These are phyloP conservation scores for Eupithecia insigniata DNA, from an alignment of 2,888 invertebrate species.

Conservation along the genomic window DNA sequence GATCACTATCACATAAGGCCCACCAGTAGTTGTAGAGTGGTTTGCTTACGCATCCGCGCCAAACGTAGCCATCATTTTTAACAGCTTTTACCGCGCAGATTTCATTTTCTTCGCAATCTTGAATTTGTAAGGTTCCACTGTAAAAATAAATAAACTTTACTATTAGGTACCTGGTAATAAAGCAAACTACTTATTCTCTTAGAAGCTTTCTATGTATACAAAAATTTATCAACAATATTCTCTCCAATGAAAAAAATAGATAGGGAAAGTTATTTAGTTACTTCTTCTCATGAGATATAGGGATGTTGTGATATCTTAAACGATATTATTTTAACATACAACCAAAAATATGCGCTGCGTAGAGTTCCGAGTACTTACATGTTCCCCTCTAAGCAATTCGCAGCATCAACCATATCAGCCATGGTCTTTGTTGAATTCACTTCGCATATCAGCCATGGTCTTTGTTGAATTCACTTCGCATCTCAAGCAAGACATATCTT, in stretches of 20 bases:
- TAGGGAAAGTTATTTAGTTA: neutral
- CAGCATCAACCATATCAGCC: slow-evolving; percentile 51
- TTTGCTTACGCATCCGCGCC: slow-evolving; percentile 67
- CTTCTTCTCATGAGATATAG: neutral
- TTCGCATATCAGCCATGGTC: slow-evolving; percentile 72
- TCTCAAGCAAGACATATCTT: slow-evolving; percentile 69
- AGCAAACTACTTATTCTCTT: neutral
- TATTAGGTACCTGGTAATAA: neutral
- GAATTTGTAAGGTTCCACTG: slow-evolving; percentile 58
- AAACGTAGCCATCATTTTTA: slow-evolving; percentile 63
- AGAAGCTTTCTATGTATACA: neutral
- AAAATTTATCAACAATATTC: slow-evolving; percentile 25
- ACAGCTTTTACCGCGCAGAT: slow-evolving; percentile 67
- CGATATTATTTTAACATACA: no score
- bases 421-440: slow-evolving; percentile 57
- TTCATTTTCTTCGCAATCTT: slow-evolving; percentile 64
- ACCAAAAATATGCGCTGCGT: neutral
- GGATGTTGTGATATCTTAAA: no score
- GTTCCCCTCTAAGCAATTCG: slow-evolving; percentile 68
- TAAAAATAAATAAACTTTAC: slow-evolving; percentile 38
- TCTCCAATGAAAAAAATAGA: neutral
- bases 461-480: slow-evolving; percentile 70
- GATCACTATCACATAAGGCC: slow-evolving; percentile 62
- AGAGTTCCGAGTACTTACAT: slow-evolving; percentile 55
- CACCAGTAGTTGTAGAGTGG: slow-evolving; percentile 74